A percentile compares a stretch with the other conserved stretches of the same genome.
phyloP scores from a whole-genome alignment of 2,113 vertebrate species.

The Tragelaphus imberbis region DNA sequence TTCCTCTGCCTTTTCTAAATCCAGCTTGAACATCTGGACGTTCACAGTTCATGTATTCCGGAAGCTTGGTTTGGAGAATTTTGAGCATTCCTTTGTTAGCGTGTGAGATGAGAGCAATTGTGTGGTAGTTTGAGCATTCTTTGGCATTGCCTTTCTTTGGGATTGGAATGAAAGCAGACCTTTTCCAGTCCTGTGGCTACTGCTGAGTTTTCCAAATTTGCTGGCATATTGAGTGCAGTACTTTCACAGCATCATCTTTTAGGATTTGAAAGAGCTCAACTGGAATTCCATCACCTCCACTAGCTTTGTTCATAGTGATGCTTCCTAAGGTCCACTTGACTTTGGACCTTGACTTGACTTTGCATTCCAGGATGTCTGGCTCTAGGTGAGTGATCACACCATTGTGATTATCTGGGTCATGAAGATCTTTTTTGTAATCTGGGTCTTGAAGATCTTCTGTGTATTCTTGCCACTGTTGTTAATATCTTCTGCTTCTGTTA shows the following conservation, averaged over 20 bases:
- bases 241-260: neutral
- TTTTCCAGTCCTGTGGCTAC: neutral
- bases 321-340: neutral
- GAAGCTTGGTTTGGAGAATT: neutral
- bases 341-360: neutral
- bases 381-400: neutral
- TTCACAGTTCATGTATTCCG: neutral
- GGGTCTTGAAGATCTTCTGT: neutral
- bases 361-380: neutral
- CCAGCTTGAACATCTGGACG: neutral
- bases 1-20: neutral
- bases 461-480: neutral
- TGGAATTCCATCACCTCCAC: neutral
- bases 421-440: neutral
- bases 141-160: neutral
- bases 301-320: neutral
- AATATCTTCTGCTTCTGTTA: neutral
- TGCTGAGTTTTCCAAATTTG: neutral
- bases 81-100: neutral
- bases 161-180: neutral
- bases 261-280: neutral
- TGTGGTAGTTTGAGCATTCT: neutral
- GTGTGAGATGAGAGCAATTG: neutral
- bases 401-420: neutral
- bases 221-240: neutral